Percentiles rank a stretch among this genome's conserved stretches.
phyloP scores from a whole-genome alignment of 2,113 vertebrate species.

The Terrapene triunguis region DNA sequence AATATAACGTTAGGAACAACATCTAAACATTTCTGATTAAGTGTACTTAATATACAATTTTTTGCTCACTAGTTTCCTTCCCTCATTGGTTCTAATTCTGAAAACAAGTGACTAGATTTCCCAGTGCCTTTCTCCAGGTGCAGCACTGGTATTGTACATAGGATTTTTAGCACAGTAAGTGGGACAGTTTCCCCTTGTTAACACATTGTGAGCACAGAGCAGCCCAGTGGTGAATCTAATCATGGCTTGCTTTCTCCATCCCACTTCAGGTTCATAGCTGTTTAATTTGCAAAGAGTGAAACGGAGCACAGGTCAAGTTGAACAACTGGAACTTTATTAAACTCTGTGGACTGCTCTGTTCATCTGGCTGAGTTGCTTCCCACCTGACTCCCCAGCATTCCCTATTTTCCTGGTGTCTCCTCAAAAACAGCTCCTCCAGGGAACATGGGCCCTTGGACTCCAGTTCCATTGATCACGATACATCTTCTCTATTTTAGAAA shows the following conservation, averaged over 20 bases:
- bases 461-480: no score
- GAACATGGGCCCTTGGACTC: no score
- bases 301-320: no score
- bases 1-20: not conserved
- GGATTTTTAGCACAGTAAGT: not conserved
- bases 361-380: no score
- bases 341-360: no score
- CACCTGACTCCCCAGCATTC: no score
- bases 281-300: no score
- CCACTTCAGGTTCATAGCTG: not conserved
- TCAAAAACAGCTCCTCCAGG: no score
- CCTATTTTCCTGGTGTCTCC: no score
- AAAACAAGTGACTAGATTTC: fast-evolving
- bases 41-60: not conserved
- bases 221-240: fast-evolving
- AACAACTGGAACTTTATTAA: no score
- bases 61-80: not conserved
- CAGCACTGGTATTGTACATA: not conserved
- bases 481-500: no score
- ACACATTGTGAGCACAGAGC: fast-evolving
- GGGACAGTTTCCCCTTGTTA: not conserved
- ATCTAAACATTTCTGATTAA: not conserved
- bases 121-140: not conserved
- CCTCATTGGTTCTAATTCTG: not conserved
- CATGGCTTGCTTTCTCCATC: not conserved